These are phyloP conservation scores for Brachypodius melanocephalos DNA, from an alignment of 2,113 vertebrate species.

Conservation along the genomic window DNA sequence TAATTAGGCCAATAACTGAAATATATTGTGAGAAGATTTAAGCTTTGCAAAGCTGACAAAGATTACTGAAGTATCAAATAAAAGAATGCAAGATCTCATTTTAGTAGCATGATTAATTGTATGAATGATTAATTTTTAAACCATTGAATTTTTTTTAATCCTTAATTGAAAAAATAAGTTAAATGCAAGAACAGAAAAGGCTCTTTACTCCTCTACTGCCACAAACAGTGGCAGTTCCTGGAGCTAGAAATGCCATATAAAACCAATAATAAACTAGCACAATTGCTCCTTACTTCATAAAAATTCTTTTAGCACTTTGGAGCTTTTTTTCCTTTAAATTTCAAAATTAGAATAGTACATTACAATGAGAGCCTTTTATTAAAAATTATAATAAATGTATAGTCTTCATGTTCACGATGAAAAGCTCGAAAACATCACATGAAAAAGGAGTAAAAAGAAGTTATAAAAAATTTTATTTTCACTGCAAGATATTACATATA, in stretches of 20 bases:
- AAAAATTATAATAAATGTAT: neutral
- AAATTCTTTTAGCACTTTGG: neutral
- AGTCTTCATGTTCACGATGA: neutral
- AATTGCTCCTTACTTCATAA: neutral
- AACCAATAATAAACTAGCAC: neutral
- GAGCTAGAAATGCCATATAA: neutral
- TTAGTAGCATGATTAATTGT: neutral
- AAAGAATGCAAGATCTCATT: neutral
- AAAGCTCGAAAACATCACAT: neutral
- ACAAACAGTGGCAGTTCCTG: neutral
- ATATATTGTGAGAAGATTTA: neutral
- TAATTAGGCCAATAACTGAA: slow-evolving; percentile 9
- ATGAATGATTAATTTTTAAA: neutral
- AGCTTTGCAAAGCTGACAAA: neutral
- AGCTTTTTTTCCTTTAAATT: neutral
- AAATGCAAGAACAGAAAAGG: neutral
- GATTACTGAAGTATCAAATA: neutral
- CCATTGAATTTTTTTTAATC: neutral
- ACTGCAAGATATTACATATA: neutral
- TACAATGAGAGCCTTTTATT: neutral
- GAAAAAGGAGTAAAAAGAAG: neutral
- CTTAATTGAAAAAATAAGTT: neutral
- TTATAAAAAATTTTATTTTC: neutral
- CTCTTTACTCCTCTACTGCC: neutral
- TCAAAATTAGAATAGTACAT: neutral